Base-by-base conservation (phyloP, 2,797 vertebrate species). In the Crypturellus tataupa region DNA sequence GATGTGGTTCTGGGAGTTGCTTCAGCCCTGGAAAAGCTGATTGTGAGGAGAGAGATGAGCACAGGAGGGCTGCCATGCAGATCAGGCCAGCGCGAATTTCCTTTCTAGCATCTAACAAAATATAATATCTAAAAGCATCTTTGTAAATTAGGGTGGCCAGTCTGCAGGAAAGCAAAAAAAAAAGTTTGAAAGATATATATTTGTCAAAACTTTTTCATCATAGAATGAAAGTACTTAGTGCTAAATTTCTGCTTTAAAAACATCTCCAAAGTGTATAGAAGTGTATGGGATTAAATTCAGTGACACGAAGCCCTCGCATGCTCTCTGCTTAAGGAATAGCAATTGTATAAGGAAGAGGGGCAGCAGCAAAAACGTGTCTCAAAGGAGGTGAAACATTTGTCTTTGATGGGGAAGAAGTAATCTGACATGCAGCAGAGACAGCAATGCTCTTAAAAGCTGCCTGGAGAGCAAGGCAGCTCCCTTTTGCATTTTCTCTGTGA, bases 1-100 rank as follows among this genome's bases (percentile, higher is more conserved):
- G 1, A 1, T 18, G 7, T 14, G 40, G 14, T 37, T 14, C 4
- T 29, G n/a, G 4, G 37, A 18, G 5, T 7, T 10, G 23, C n/a
- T 31, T 13, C 47, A 70, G 42, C n/a, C 46, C n/a, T 0, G 0
- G 35, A 25, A 55, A 44, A 12, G n/a, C 18, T 51, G 60, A 31
- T 7, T 1, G 4, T 18, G 27, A 0, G 1, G 33, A 49, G 31
- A 14, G 18, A 23, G 55, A 24, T 44, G 19, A 18, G 10, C 35
- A 13, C 25, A 55, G 46, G 25, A 24, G 31, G 55, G 4, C 19
- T 24, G 21, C 73, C 2, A 1, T 31, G 58, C 11, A 39, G 39
- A 20, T 20, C 40, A 64, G 64, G 4, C 12, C 19, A 8, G 18
- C 10, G 24, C 16, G 9, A 15, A 24, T 62, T 76, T 18, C 64